phyloP scores from a whole-genome alignment of 35 echinoderm and acorn worm species.

The Ophioderma brevispina region DNA sequence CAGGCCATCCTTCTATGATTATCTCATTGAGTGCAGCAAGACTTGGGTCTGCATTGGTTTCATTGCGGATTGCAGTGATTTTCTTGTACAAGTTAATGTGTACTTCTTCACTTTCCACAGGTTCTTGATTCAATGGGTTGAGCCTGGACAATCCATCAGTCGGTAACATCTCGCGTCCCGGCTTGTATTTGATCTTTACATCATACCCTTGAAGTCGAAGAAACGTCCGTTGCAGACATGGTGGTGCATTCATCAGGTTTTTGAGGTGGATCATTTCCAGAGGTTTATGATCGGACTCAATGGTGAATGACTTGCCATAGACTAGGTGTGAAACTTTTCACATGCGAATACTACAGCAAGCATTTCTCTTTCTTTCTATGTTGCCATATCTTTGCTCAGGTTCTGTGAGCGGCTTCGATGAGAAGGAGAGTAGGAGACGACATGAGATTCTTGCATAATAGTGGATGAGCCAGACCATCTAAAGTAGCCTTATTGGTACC shows the following conservation, averaged over 20 bases:
- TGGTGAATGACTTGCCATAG: slow-evolving; percentile 46
- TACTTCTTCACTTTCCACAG: neutral
- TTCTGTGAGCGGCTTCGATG: slow-evolving; percentile 27
- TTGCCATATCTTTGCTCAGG: slow-evolving; percentile 36
- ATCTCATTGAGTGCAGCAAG: slow-evolving; percentile 4
- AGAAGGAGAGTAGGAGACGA: too few relatives aligned
- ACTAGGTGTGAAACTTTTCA: slow-evolving; percentile 65
- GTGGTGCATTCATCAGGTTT: slow-evolving; percentile 13
- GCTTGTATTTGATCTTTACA: slow-evolving; percentile 55
- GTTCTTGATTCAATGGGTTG: slow-evolving; percentile 18
- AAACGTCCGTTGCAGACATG: slow-evolving; percentile 47
- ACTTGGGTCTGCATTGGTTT: slow-evolving; percentile 24
- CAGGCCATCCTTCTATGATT: slow-evolving; percentile 40
- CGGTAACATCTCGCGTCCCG: slow-evolving; percentile 39
- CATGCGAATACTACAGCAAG: slow-evolving; percentile 64
- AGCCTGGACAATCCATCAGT: slow-evolving; percentile 58
- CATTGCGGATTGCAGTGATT: neutral
- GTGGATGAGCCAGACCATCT: too few relatives aligned
- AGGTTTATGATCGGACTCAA: slow-evolving; percentile 60
- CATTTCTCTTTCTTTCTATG: slow-evolving; percentile 48
- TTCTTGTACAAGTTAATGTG: neutral
- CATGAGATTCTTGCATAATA: too few relatives aligned
- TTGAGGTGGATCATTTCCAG: slow-evolving; percentile 39
- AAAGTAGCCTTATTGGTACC: too few relatives aligned
- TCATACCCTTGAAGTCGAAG: slow-evolving; percentile 59